Percentiles rank a stretch among this genome's conserved stretches.
These are phyloP conservation scores for Tinea semifulvella DNA, from an alignment of 2,888 invertebrate species.

Conservation along the genomic window DNA sequence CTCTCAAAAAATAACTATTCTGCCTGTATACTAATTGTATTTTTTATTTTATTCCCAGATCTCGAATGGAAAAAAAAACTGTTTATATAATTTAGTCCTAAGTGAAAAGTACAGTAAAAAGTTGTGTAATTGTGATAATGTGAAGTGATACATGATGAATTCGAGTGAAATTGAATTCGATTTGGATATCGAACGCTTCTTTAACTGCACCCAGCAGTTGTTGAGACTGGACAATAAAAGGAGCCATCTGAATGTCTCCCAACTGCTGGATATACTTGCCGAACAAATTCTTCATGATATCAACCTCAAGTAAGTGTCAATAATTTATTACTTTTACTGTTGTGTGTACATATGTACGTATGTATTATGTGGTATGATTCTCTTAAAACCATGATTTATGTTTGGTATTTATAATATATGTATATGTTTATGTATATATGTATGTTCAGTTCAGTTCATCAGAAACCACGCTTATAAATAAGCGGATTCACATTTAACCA, in stretches of 20 bases:
- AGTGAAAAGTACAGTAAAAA: background rate
- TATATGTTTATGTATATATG: no score
- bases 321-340: no score
- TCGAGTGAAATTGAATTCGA: conserved; percentile 45
- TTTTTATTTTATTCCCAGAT: background rate
- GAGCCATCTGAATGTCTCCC: conserved; percentile 48
- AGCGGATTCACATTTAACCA: no score
- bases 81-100: background rate
- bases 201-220: conserved; percentile 56
- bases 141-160: conserved; percentile 11
- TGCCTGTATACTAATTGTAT: background rate
- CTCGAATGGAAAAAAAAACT: background rate
- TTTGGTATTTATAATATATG: no score
- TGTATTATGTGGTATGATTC: no score
- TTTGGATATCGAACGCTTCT: conserved; percentile 45
- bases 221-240: conserved; percentile 40
- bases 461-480: no score
- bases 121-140: background rate
- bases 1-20: no score
- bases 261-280: conserved; percentile 47
- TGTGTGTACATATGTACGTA: no score
- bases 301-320: conserved; percentile 55
- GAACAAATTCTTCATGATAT: conserved; percentile 47
- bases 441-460: no score
- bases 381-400: no score